Base-by-base conservation (phyloP, 2,113 vertebrate genomes). In the Pteruthius melanotis region DNA sequence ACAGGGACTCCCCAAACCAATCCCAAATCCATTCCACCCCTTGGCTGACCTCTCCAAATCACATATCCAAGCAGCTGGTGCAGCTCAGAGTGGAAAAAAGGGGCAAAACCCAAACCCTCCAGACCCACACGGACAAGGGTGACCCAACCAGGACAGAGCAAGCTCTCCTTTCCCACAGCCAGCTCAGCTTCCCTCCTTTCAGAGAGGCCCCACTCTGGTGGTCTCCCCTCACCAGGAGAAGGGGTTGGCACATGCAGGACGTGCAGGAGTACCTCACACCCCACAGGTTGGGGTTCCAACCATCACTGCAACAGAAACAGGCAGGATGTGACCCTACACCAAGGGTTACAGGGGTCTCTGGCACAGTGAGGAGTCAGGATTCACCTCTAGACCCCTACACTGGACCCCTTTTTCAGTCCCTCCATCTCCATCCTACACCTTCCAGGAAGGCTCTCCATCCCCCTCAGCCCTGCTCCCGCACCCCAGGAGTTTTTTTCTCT, bases 341-440 rank as follows among this genome's bases (percentile, higher is more conserved):
- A 6, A 21, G 50, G n/a, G 9, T 12, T 33, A 18, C 15, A 15
- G 66, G 16, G 19, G 4, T 22, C 47, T 60, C 35, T 69, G 87
- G 26, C 35, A 42, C 23, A 39, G 10, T 11, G 31, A 79, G 7
- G 37, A 59, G 13, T 23, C 59, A 82, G 31, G 23, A 65, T 22
- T 61, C 40, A 65, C 30, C 39, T 56, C 52, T 9, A 40, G 35
- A 60, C 13, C 30, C 40, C 28, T 40, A 15, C n/a, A 35, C 26
- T 13, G 27, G 7, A 54, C 56, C 19, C 10, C 37, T 20, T 5
- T 4, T 24, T 33, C 42, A 3, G 0, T 23, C 20, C 19, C 5
- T 87, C 45, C 50, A 37, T 71, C 35, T 64, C 69, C 65, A 94
- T 16, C 33, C 33, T 23, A n/a, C 56, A 14, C 33, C 59, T 77